Evolutionary conservation across 2,797 vertebrate species (phyloP).

Genomic region (Hozukius guyotensis): DNA sequence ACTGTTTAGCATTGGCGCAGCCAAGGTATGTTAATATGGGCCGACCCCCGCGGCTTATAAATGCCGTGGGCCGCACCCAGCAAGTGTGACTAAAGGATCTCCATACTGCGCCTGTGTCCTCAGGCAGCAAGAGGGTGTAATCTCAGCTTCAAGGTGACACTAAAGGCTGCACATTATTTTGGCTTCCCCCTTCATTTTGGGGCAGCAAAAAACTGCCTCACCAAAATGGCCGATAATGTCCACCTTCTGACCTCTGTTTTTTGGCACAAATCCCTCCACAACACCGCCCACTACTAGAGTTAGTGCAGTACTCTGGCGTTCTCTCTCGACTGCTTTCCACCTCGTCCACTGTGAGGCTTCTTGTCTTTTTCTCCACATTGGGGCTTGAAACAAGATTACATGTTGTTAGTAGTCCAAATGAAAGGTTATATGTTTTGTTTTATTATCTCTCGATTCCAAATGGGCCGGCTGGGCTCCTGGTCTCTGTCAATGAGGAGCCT

Average conservation of each 20-base stretch:
- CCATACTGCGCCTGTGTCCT: slow-evolving; percentile 77
- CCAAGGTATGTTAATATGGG: slow-evolving; percentile 72
- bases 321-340: slow-evolving; percentile 89
- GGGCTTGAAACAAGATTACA: slow-evolving; percentile 84
- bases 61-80: slow-evolving; percentile 70
- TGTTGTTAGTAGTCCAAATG: slow-evolving; percentile 63
- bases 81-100: slow-evolving; percentile 80
- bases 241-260: slow-evolving; percentile 89
- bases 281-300: slow-evolving; percentile 78
- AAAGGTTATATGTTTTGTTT: slow-evolving; percentile 57
- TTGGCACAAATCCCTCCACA: slow-evolving; percentile 86
- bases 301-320: slow-evolving; percentile 86
- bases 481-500: slow-evolving; percentile 82
- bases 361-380: slow-evolving; percentile 84
- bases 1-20: slow-evolving; percentile 72
- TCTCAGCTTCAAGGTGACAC: slow-evolving; percentile 92
- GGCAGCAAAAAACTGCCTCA: slow-evolving; percentile 88
- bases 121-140: slow-evolving; percentile 93
- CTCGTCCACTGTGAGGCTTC: slow-evolving; percentile 87
- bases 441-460: slow-evolving; percentile 66
- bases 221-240: slow-evolving; percentile 95
- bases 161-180: slow-evolving; percentile 94
- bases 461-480: slow-evolving; percentile 78
- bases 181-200: slow-evolving; percentile 93
- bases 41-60: slow-evolving; percentile 76